Base-by-base conservation (phyloP, 2,113 vertebrate species). In the Rhea americana region DNA sequence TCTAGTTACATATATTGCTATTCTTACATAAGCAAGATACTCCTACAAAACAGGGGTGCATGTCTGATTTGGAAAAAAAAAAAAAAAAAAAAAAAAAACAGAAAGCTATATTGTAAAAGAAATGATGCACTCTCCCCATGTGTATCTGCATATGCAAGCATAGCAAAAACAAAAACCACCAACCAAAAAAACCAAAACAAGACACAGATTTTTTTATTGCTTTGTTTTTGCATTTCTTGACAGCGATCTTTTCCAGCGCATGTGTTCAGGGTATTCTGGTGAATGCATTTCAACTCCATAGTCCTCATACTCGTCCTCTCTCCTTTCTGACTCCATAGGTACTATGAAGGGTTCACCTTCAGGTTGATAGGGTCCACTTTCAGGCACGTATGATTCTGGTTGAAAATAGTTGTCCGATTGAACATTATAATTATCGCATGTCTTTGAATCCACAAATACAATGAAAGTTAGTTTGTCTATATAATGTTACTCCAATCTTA, bases 391-490 rank as follows among this genome's bases (percentile, higher is more conserved):
- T n/a, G 97, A 95, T 95, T 98, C 99, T 99, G 98, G 98, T 98
- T 98, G 98, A 98, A 99, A 98, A 99, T 98, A 99, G 97, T 97
- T 97, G 98, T 97, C 98, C 97, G 97, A 96, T 98, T 98, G 98
- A 98, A 98, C 97, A 97, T 87, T 93, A 98, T 91, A 97, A 97
- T 98, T 97, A 97, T 97, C 91, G 83, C 93, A 97, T 87, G 84
- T 90, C 93, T 97, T 91, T 96, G 95, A 97, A 97, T 96, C 96
- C 93, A 97, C 91, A 96, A 48, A 87, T 47, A 96, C 65, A 95
- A 89, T 80, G 93, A 96, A 90, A 90, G 79, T 94, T 94, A 96
- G 76, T 87, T 90, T 76, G 73, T 70, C 56, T 91, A 93, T 63
- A 84, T 39, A 87, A 78, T n/a, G 71, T 91, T 95, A 86, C 93